Base-by-base conservation (phyloP, 2,797 vertebrate species). In the Anguilla marmorata region DNA sequence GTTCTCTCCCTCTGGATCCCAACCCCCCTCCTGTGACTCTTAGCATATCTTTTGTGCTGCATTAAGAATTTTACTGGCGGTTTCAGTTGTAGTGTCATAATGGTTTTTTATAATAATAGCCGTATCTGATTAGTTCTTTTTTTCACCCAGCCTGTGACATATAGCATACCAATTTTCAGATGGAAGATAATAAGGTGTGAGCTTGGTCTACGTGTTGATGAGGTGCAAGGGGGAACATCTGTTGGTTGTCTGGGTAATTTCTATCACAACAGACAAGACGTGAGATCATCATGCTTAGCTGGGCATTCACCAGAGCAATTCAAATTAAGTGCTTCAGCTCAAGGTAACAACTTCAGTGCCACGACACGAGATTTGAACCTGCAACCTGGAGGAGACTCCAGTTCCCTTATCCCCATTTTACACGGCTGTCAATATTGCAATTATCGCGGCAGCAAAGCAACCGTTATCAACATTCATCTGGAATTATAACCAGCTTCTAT, bases 271-370 rank as follows among this genome's bases (percentile, higher is more conserved):
- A 0, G 66, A 72, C 27, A 74, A 33, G 72, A 27, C 14, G 27
- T 12, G 27, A 27, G 2, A 30, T 12, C n/a, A n/a, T 24, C 63
- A n/a, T 66, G 63, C n/a, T 66, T 66, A 66, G 63, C n/a, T 6
- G 63, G 63, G 6, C 63, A n/a, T 66, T 66, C 63, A 66, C 63
- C 1, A 27, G 63, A 19, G 12, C 4, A 80, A 80, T 41, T 41
- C 33, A 80, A 45, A 41, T 41, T 3, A 41, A 33, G 72, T 33
- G 9, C 27, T 37, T 74, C 30, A 74, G 27, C 72, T 66, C 63
- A 66, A 66, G 63, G 63, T 66, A 66, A 66, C n/a, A 66, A 66
- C n/a, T 66, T 66, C 63, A 27, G 63, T n/a, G 63, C n/a, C n/a
- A 3, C 14, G 63, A 66, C 63, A 66, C 30, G 14, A 14, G 72